Base-by-base conservation (phyloP, 53 echinoderm and acorn worm species). In the Holothuria leucospilota region DNA sequence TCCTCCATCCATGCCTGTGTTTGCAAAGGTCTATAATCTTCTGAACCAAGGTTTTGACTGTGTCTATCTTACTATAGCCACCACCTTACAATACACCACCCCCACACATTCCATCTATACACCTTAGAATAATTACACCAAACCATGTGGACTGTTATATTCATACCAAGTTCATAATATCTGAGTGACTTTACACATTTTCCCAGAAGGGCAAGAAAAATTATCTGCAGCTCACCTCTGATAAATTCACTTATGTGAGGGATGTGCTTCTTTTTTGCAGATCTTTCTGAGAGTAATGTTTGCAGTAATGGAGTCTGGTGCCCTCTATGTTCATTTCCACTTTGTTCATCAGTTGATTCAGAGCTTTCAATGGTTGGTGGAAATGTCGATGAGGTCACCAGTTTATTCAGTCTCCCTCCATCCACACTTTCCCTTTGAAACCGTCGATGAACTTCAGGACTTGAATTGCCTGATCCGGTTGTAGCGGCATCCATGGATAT, bases 171-270 rank as follows among this genome's bases (percentile, higher is more conserved):
- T 46, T 46, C 46, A 40, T 40, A 4, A 40, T 14, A 13, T 52
- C 52, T 14, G 52, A 14, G 52, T 52, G 1, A 52, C 12, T 13
- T 52, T 13, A 11, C 9, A 40, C 9, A 13, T 52, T 52, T 52
- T 14, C 52, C 52, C 13, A 11, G 15, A 4, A 56, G 16, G 18
- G 18, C 56, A 56, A 16, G 56, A 56, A 16, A 56, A 56, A 2
- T 13, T 56, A 16, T 4, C 0, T 0, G 18, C 18, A 67, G 67
- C 86, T 29, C 81, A 90, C 86, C 86, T 86, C 82, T 81, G 10
- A 86, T 81, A 64, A 86, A 63, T 64, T 90, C 86, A 73, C 86
- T 86, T 62, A 90, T 86, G 51, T 79, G 86, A 12, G 82, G 82
- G 69, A 70, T 86, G 14, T 64, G 63, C 25, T 67, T 83, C 38